These are phyloP conservation scores for Abscondita cerata DNA, from an alignment of 2,888 invertebrate genomes.

Conservation along the genomic window DNA sequence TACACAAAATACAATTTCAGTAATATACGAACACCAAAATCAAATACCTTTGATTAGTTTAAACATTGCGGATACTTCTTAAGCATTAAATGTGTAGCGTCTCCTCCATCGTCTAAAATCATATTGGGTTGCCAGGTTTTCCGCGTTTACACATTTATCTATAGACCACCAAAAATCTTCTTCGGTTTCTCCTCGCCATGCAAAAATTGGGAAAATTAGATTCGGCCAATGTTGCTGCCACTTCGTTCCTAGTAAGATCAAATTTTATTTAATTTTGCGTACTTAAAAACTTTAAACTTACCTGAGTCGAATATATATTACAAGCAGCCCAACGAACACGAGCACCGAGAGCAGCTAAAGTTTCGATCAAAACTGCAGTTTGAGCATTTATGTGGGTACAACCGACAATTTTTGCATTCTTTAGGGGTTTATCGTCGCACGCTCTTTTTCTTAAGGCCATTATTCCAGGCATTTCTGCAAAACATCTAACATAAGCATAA, in stretches of 20 bases:
- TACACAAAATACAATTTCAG: conserved; percentile 6
- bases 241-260: conserved; percentile 78
- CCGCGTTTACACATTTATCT: conserved; percentile 90
- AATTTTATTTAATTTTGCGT: background rate
- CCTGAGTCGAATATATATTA: conserved; percentile 97
- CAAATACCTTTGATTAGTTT: conserved; percentile 83
- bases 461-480: conserved; percentile 94
- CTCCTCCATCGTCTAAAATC: conserved; percentile 97
- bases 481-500: too few relatives aligned
- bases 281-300: conserved; percentile 44
- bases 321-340: conserved; percentile 96
- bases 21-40: background rate
- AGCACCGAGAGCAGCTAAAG: conserved; percentile 86
- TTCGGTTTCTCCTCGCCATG: conserved; percentile 97
- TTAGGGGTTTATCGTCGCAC: conserved; percentile 91
- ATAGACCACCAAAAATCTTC: conserved; percentile 99
- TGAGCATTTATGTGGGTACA: conserved; percentile 99
- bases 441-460: conserved; percentile 93
- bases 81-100: conserved; percentile 94
- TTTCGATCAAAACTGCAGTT: conserved; percentile 94
- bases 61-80: conserved; percentile 93
- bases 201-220: conserved; percentile 89
- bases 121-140: conserved; percentile 97
- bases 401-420: conserved; percentile 93
- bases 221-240: conserved; percentile 94